Conservation (phyloP, 2,888 invertebrate species). For the Eupithecia subumbrata region DNA sequence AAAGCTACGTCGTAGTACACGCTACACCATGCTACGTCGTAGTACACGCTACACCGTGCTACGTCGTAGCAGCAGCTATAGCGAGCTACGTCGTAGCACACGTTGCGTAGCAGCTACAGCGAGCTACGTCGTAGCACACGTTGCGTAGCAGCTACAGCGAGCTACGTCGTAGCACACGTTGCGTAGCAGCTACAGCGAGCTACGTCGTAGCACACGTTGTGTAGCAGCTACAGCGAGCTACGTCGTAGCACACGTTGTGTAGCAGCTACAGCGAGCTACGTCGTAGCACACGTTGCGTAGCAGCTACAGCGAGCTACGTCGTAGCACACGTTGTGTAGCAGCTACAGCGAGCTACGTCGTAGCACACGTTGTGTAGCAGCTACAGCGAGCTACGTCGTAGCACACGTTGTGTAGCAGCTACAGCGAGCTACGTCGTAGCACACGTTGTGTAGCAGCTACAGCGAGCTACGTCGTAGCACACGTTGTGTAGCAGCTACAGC, state of each 20-base stretch:
- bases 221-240: too few relatives aligned
- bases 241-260: too few relatives aligned
- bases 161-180: too few relatives aligned
- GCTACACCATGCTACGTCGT: slow-evolving; percentile 33
- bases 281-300: too few relatives aligned
- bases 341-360: slow-evolving; percentile 33
- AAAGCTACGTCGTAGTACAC: slow-evolving; percentile 20
- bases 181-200: neutral
- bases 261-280: too few relatives aligned
- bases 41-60: neutral
- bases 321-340: too few relatives aligned
- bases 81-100: neutral
- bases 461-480: neutral
- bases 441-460: too few relatives aligned
- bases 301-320: neutral
- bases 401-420: too few relatives aligned
- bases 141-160: too few relatives aligned
- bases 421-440: neutral
- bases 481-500: neutral
- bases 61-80: neutral
- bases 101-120: too few relatives aligned
- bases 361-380: neutral
- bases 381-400: neutral
- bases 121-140: too few relatives aligned
- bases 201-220: too few relatives aligned